Percentiles rank a stretch among this genome's conserved stretches.
Evolutionary conservation across 1,140 invertebrate genomes (phyloP).

Genomic region (Psix sp.): DNA sequence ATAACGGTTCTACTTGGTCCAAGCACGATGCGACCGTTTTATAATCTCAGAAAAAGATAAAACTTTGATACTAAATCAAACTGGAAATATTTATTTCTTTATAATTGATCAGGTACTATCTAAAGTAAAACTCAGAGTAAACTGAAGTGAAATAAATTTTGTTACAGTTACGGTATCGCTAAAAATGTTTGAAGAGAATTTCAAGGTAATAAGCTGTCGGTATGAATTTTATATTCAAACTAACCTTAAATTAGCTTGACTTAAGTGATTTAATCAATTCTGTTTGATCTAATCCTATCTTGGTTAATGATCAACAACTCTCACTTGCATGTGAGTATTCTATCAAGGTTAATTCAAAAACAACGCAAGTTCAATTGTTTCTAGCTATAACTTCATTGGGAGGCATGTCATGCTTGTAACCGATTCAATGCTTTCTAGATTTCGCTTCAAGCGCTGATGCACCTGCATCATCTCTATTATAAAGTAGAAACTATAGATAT

Average conservation of each 20-base stretch:
- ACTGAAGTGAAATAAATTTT: too few species aligned
- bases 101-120: too few species aligned
- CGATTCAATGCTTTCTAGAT: constrained; percentile 41
- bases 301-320: constrained; percentile 9
- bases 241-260: too few species aligned
- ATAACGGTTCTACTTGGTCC: constrained; percentile 32
- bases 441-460: constrained; percentile 32
- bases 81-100: too few species aligned
- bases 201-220: too few species aligned
- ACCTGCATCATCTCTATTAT: constrained; percentile 30
- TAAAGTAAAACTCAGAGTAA: too few species aligned
- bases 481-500: constrained; percentile 39
- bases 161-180: too few species aligned
- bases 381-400: constrained; percentile 5
- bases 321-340: constrained; percentile 10
- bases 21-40: constrained; percentile 8
- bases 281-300: constrained; percentile 2
- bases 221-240: too few species aligned
- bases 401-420: constrained; percentile 41
- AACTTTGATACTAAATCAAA: too few species aligned
- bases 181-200: too few species aligned
- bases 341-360: constrained; percentile 24
- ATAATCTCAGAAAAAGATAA: too few species aligned
- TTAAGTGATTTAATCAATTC: not conserved
- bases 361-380: constrained; percentile 31